Conservation (phyloP, 2,113 vertebrate species). For the Syrmaticus mikado region DNA sequence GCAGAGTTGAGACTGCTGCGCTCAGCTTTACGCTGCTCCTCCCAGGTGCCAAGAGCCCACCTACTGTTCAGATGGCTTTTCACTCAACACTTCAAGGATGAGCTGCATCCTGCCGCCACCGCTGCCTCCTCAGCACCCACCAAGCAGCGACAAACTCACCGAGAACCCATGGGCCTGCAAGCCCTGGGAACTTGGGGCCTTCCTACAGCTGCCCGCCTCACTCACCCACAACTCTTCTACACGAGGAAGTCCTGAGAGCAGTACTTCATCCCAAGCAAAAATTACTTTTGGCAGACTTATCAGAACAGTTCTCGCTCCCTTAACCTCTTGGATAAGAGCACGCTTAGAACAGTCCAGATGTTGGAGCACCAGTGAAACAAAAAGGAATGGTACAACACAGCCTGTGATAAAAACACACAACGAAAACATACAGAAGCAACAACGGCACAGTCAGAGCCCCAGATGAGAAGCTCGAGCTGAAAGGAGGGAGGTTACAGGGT, state of each 20-base stretch:
- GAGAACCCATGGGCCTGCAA: neutral
- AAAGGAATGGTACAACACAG: neutral
- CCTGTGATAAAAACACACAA: neutral
- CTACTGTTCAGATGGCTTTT: neutral
- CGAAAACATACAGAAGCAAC: neutral
- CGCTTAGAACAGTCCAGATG: neutral
- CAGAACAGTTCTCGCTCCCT: conserved; percentile 14
- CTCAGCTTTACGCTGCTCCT: neutral
- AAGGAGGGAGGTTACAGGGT: neutral
- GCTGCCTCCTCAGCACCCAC: neutral
- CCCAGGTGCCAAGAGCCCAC: neutral
- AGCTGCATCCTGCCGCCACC: neutral
- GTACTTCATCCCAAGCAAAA: neutral
- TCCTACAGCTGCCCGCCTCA: neutral
- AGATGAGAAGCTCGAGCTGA: neutral
- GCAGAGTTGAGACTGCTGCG: neutral
- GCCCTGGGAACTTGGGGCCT: neutral
- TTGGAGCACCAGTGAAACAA: neutral
- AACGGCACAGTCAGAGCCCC: neutral
- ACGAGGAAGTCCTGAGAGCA: accelerated
- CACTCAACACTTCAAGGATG: neutral
- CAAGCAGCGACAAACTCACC: neutral
- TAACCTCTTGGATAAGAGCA: conserved; percentile 16
- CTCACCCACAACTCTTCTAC: neutral
- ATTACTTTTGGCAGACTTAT: conserved; percentile 47